Percentiles rank a stretch among this genome's conserved stretches.
Conservation (phyloP, 1,140 invertebrate species). For the Magallana gigas region DNA sequence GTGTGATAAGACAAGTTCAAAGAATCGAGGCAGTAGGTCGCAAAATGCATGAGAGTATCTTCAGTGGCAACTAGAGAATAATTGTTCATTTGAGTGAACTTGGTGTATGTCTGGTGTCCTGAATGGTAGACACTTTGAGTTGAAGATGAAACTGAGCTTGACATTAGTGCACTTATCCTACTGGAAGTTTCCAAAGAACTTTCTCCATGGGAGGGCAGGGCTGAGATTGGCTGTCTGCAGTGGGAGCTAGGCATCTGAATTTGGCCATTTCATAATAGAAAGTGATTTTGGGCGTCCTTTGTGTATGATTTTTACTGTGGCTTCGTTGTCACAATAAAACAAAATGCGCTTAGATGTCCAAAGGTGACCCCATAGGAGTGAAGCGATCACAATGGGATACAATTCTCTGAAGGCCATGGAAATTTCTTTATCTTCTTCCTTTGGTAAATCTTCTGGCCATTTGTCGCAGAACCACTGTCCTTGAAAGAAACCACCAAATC, state of each 20-base stretch:
- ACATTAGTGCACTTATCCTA: not conserved
- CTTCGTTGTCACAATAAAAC: constrained; percentile 56
- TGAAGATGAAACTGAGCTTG: not conserved
- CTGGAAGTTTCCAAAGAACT: not conserved
- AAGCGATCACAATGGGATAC: constrained; percentile 49
- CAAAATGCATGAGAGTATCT: constrained; percentile 1
- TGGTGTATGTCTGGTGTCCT: not conserved
- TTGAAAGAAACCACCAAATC: constrained; percentile 46
- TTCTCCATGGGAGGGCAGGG: not conserved
- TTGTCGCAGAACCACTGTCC: constrained; percentile 43
- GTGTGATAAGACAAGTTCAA: not conserved
- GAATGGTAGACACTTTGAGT: not conserved
- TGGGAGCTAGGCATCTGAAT: constrained; percentile 19
- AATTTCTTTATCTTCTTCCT: not conserved
- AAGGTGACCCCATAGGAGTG: constrained; percentile 50
- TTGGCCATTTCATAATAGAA: constrained; percentile 48
- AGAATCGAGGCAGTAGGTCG: not conserved
- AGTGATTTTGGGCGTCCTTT: constrained; percentile 49
- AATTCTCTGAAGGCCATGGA: constrained; percentile 52
- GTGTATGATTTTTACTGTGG: constrained; percentile 49
- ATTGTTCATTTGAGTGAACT: not conserved
- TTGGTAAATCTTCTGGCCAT: constrained; percentile 34
- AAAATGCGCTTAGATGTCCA: constrained; percentile 44
- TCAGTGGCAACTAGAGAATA: not conserved
- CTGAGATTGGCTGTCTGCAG: constrained; percentile 7